Evolutionary conservation across 1,140 invertebrate species (phyloP).

Genomic region (Linepithema humile): DNA sequence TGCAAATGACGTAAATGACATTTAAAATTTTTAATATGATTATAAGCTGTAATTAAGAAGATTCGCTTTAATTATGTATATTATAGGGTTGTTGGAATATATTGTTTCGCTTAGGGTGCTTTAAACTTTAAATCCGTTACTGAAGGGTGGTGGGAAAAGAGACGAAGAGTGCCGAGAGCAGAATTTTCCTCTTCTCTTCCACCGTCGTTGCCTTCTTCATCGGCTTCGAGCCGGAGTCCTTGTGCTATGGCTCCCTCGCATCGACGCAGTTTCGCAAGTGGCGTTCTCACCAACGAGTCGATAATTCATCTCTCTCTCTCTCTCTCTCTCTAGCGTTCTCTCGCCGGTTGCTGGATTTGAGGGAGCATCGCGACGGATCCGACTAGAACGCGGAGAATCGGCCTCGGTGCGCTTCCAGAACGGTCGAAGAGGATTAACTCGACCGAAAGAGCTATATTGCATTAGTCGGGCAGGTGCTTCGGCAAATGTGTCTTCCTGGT

Average conservation of each 20-base stretch:
- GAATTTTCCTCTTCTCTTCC: slow-evolving; percentile 63
- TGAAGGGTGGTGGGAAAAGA: slow-evolving; percentile 16
- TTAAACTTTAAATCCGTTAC: slow-evolving; percentile 16
- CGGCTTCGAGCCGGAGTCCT: slow-evolving; percentile 39
- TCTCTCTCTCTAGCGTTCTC: slow-evolving; percentile 3
- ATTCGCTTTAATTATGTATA: no score
- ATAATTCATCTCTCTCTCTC: slow-evolving; percentile 14
- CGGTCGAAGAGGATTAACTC: slow-evolving; percentile 22
- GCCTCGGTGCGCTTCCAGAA: neutral
- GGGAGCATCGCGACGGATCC: slow-evolving; percentile 1
- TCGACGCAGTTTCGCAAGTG: slow-evolving; percentile 39
- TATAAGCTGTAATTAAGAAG: no score
- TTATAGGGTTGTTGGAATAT: no score
- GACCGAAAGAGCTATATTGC: neutral
- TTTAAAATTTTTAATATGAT: no score
- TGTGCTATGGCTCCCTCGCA: slow-evolving; percentile 31
- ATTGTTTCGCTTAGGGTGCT: neutral
- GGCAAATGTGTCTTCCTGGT: neutral
- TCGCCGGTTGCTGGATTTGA: slow-evolving; percentile 44
- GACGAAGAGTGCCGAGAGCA: slow-evolving; percentile 15
- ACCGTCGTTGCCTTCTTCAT: slow-evolving; percentile 54
- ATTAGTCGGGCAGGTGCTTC: slow-evolving; percentile 19
- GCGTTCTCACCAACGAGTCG: slow-evolving; percentile 31
- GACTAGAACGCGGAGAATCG: neutral
- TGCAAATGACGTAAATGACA: no score